Base-by-base conservation (phyloP, 2,888 invertebrate species). In the Craniophora ligustri region DNA sequence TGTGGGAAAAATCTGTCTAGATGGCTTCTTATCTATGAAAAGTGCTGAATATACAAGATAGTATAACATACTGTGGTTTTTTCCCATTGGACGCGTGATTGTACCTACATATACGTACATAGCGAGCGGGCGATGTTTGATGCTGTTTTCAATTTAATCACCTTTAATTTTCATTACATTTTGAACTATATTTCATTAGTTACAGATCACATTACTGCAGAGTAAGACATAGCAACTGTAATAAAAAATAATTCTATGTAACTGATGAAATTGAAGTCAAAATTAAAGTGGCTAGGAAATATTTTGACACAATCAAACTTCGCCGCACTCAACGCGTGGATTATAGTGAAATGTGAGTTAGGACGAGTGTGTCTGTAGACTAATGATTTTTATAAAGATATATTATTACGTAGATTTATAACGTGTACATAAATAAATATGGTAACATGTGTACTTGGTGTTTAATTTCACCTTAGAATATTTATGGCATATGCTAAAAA, bases 401-500 rank as follows among this genome's bases (percentile, higher is more conserved):
- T 81, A 81, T 79, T 75, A 81, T 75, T 76, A 71, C 56, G 70
- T 84, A 84, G 79, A 67, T 81, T 80, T 78, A 65, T 77, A 78
- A 77, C 80, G 73, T 87, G 86, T 87, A 87, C 75, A 87, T 86
- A 87, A 87, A 88, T 84, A 85, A 85, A 85, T 67, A 44, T 53
- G 63, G 85, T 86, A 85, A 85, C 80, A 86, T 76, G 82, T 82
- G 78, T 69, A 80, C 41, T 23, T 44, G 19, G 60, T 72, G 72
- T 81, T 83, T 84, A 58, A 75, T 78, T 82, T 67, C 0, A n/a
- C 13, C 28, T 16, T 7, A 6, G 3, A 14, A n/a, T 14, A 7
- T 11, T 28, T 28, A 1, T n/a, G 10, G 4, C 10, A n/a, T n/a
- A 34, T n/a, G n/a, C n/a, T n/a, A n/a, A n/a, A n/a, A n/a, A n/a